Conservation (phyloP, 2,797 vertebrate species). For the Characodon lateralis region DNA sequence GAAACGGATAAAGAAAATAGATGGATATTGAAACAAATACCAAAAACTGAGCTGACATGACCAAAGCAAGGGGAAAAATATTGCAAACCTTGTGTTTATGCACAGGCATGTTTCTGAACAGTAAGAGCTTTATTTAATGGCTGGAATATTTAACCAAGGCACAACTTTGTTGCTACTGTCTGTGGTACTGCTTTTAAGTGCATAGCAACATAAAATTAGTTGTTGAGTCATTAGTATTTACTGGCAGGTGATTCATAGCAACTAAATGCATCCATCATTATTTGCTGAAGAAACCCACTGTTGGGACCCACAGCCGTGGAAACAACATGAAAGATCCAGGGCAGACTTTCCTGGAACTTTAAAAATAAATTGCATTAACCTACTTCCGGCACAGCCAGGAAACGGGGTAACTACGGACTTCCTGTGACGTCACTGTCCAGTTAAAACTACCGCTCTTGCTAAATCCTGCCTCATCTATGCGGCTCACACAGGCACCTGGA, state of each 20-base stretch:
- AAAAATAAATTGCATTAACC: no score
- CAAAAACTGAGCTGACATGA: not conserved
- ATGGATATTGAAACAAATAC: no score
- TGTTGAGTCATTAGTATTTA: not conserved
- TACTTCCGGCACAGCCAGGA: no score
- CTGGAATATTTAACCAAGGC: not conserved
- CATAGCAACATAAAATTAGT: not conserved
- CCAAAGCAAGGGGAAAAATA: not conserved
- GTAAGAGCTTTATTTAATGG: not conserved
- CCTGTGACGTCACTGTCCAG: no score
- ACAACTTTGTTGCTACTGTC: not conserved
- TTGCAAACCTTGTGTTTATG: not conserved
- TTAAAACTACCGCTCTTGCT: no score
- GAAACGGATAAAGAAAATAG: no score
- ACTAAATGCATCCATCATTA: not conserved
- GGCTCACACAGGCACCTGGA: no score
- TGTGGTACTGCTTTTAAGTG: not conserved
- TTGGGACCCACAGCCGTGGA: no score
- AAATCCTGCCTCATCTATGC: no score
- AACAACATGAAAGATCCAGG: no score
- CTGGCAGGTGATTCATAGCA: not conserved
- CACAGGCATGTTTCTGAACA: not conserved
- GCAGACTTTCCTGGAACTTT: no score
- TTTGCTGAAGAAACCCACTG: not conserved
- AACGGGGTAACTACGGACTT: no score